A percentile compares a stretch with the other conserved stretches of the same genome.
These are phyloP conservation scores for Paguma larvata DNA, from an alignment of 2,797 vertebrate species.

Conservation along the genomic window DNA sequence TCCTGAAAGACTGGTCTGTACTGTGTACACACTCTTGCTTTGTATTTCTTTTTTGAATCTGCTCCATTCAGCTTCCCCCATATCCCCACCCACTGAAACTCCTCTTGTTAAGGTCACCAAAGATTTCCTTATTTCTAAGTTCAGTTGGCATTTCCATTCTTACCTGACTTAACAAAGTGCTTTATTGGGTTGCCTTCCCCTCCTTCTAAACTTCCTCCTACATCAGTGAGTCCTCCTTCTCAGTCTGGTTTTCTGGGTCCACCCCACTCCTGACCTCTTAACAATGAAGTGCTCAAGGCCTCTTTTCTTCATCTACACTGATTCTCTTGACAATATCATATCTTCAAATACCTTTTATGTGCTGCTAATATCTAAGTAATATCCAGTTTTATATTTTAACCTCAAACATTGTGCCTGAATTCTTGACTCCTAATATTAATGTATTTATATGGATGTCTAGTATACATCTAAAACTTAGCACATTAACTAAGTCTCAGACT, in stretches of 20 bases:
- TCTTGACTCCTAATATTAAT: background rate
- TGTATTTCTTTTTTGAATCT: background rate
- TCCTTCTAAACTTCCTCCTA: background rate
- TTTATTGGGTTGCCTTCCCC: background rate
- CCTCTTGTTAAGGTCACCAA: background rate
- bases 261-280: background rate
- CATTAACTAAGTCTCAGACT: background rate
- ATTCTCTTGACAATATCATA: background rate
- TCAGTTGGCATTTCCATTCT: background rate
- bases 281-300: background rate
- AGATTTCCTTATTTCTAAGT: background rate
- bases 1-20: background rate
- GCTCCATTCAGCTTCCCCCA: background rate
- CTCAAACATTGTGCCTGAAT: background rate
- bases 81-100: background rate
- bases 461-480: background rate
- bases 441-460: background rate
- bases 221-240: background rate
- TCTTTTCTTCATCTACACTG: background rate
- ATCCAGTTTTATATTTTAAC: slow-evolving; percentile 24
- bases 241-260: background rate
- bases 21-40: background rate
- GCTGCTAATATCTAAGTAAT: background rate
- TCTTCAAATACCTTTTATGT: background rate
- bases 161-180: background rate